phyloP scores from a whole-genome alignment of 2,888 invertebrate genomes.

The Maniola hyperantus region DNA sequence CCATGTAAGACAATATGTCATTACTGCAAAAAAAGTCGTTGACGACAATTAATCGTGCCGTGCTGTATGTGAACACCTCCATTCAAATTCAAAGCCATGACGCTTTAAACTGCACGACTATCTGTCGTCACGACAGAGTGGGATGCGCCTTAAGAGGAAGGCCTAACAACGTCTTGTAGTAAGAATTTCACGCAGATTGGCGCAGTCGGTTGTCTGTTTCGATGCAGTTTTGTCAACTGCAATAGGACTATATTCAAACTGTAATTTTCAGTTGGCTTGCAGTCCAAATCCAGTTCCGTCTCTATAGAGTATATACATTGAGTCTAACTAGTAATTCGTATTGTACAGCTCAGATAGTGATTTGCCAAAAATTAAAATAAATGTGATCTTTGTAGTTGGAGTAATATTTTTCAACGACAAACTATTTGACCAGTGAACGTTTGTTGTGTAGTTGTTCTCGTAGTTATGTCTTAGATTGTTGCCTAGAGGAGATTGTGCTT shows the following conservation, averaged over 20 bases:
- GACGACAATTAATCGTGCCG: no score
- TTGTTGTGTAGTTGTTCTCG: conserved; percentile 71
- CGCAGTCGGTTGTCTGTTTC: no score
- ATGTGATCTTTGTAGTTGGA: conserved; percentile 71
- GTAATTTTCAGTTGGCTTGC: not conserved
- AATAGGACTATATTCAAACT: not conserved
- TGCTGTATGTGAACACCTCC: no score
- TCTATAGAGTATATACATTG: not conserved
- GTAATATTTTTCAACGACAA: conserved; percentile 58
- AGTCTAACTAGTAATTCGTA: not conserved
- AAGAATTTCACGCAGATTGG: no score
- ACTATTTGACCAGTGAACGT: conserved; percentile 76
- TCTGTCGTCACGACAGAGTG: no score
- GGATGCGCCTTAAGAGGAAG: no score
- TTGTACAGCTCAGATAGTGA: conserved; percentile 65
- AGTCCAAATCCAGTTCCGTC: not conserved
- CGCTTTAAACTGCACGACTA: no score
- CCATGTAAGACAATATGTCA: no score
- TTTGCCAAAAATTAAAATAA: conserved; percentile 72
- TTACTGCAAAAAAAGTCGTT: no score
- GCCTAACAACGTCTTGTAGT: no score
- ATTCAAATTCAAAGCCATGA: no score
- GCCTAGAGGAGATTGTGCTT: conserved; percentile 39
- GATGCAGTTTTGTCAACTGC: not conserved
- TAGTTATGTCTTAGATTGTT: conserved; percentile 76